Conservation (phyloP, 1,140 invertebrate species). For the Metaphire vulgaris region DNA sequence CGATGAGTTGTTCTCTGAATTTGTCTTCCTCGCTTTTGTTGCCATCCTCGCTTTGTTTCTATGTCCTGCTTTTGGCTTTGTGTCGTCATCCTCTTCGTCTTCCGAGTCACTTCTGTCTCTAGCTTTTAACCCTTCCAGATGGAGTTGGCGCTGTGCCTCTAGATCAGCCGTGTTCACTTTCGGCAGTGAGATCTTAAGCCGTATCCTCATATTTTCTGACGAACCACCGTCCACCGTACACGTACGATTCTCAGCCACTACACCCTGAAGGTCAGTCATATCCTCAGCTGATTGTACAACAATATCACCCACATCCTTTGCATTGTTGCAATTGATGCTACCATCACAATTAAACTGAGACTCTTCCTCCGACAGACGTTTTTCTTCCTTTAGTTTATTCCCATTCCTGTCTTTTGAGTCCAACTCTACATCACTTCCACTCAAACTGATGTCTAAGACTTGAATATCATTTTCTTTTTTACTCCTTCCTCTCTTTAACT, state of each 20-base stretch:
- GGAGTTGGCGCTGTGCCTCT: neutral
- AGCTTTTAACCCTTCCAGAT: neutral
- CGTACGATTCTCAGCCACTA: neutral
- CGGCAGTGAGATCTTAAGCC: neutral
- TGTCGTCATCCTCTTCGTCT: slow-evolving; percentile 12
- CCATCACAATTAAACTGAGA: too few relatives aligned
- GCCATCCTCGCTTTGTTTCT: slow-evolving; percentile 23
- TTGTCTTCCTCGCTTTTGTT: slow-evolving; percentile 7
- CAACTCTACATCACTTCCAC: neutral
- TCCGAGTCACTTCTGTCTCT: neutral
- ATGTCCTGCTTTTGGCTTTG: slow-evolving; percentile 16
- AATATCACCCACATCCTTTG: neutral
- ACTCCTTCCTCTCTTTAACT: neutral
- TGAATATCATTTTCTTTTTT: neutral
- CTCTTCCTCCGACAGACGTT: neutral
- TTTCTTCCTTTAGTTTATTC: slow-evolving; percentile 11
- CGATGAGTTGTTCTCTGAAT: slow-evolving; percentile 54
- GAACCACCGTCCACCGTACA: neutral
- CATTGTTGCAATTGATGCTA: neutral
- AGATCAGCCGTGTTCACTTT: slow-evolving; percentile 4
- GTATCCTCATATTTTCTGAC: neutral
- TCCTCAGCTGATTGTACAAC: neutral
- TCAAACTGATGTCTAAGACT: neutral
- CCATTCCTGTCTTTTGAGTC: neutral
- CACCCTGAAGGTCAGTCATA: slow-evolving; percentile 8